These are phyloP conservation scores for Ormyrus pomaceus DNA, from an alignment of 2,888 invertebrate species.

Conservation along the genomic window DNA sequence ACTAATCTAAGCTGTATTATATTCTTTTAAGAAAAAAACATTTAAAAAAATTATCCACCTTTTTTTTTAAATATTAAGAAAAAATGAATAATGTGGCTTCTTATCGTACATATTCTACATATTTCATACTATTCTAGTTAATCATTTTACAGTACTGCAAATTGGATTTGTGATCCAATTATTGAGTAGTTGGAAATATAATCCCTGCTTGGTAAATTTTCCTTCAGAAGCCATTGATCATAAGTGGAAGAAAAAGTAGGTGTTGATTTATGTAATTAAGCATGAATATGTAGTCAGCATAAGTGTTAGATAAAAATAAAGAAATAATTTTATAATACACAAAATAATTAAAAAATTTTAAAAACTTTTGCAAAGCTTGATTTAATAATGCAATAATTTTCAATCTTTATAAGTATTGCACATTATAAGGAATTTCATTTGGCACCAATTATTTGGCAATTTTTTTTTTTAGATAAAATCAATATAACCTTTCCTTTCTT, in stretches of 20 bases:
- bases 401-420: no score
- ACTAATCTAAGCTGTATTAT: no score
- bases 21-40: no score
- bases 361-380: no score
- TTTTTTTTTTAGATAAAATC: conserved; percentile 14
- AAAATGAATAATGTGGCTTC: conserved; percentile 42
- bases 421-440: no score
- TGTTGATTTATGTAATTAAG: conserved; percentile 52
- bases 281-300: conserved; percentile 10
- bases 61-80: conserved; percentile 10
- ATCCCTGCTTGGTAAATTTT: conserved; percentile 47
- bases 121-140: conserved; percentile 53
- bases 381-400: no score
- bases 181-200: conserved; percentile 44
- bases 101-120: conserved; percentile 37
- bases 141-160: conserved; percentile 57
- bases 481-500: conserved; percentile 21
- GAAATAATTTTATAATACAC: no score
- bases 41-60: no score
- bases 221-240: conserved; percentile 51
- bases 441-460: no score
- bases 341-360: no score
- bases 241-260: conserved; percentile 35
- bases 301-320: conserved; percentile 8
- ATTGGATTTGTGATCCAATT: conserved; percentile 63